phyloP scores from a whole-genome alignment of 2,888 invertebrate species.

The Ecliptopera silaceata region DNA sequence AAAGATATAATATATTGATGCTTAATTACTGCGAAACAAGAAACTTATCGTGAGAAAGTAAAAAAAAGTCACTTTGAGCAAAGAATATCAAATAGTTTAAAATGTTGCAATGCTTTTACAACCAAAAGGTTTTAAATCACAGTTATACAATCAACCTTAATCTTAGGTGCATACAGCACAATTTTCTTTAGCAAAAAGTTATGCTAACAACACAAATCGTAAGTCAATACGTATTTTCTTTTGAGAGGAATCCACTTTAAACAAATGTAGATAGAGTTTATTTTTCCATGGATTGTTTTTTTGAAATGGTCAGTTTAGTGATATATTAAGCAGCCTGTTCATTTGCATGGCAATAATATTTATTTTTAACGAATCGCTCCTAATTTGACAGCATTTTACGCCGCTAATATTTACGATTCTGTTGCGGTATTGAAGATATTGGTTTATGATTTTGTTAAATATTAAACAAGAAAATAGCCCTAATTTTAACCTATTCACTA shows the following conservation, averaged over 20 bases:
- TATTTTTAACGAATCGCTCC: slow-evolving; percentile 36
- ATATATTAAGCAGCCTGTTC: slow-evolving; percentile 19
- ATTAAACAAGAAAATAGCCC: slow-evolving; percentile 11
- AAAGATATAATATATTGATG: slow-evolving; percentile 15
- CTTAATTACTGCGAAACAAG: slow-evolving; percentile 32
- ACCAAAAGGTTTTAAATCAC: too few species aligned
- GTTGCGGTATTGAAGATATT: slow-evolving; percentile 18
- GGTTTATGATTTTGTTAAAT: slow-evolving; percentile 11
- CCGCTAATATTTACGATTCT: slow-evolving; percentile 26
- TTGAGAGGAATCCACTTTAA: neutral
- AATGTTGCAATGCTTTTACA: too few species aligned
- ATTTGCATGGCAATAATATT: slow-evolving; percentile 36
- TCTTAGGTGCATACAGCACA: neutral
- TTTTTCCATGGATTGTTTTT: neutral
- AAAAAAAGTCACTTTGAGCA: slow-evolving; percentile 8
- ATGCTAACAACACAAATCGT: neutral
- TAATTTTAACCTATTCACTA: neutral
- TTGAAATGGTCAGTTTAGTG: neutral
- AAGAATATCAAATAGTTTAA: too few species aligned
- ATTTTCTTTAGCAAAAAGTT: neutral
- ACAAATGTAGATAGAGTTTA: neutral
- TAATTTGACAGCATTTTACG: slow-evolving; percentile 38
- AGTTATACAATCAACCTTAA: neutral
- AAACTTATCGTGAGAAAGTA: slow-evolving; percentile 30
- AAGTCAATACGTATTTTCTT: neutral